Evolutionary conservation across 30 jellyfish, hydroid and myxozoan genomes (phyloP), one percentile per base, ranked within the genome.

Genomic region (Pseudorhiza aurosa): DNA sequence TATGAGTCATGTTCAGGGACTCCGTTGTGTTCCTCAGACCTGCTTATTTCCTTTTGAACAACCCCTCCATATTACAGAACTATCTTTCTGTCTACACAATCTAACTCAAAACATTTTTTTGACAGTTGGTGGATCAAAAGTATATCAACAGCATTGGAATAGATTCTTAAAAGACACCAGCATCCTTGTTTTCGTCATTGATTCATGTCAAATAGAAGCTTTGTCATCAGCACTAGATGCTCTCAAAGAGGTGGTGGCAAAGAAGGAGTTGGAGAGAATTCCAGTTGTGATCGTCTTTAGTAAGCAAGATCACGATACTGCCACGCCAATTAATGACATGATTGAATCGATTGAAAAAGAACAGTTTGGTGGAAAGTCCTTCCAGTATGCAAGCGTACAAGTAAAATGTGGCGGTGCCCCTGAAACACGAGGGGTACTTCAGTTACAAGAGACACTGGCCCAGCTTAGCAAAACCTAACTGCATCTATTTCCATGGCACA

Each of bases 371-470:
- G 65, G 31, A 2, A 45, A 36, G 10, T 17, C 11, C 0, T 69
- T 65, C 65, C 33, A 55, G 25, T 69, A 55, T 46, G 32, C 64
- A 35, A 28, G 76, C 25, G 82, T 82, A 18, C 87, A 82, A 51
- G 87, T 69, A 22, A 60, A 69, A 45, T 49, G 87, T 69, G 94
- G 94, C 12, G 94, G 94, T 3, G 94, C 94, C 7, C 82, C 82
- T 8, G 18, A 33, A 5, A 82, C 86, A 0, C 37, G 69, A 25
- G 94, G 94, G 22, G 81, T 82, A 26, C 3, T 0, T 14, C 72
- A 82, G n/a, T 43, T 82, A 67, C 81, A 55, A 0, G 80, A 81
- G 36, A 36, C 21, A n/a, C 25, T 74, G 43, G 74, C 31, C 14
- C 35, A 51, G 59, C 67, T 53, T 53, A 36, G n/a, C n/a, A n/a